phyloP scores from a whole-genome alignment of 2,888 invertebrate species.

The Nomada flava region DNA sequence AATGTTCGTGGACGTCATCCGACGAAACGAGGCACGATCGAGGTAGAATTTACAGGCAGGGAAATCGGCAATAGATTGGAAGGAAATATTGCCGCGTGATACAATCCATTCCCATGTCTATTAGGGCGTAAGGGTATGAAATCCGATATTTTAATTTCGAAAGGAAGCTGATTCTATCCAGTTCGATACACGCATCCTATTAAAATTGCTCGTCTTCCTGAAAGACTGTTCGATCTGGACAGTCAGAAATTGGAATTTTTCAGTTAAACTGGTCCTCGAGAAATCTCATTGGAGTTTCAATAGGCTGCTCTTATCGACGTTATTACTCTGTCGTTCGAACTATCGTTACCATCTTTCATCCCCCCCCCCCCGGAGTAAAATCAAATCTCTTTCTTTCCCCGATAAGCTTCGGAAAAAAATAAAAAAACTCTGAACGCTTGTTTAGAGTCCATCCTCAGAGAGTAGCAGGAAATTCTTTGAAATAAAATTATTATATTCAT shows the following conservation, averaged over 20 bases:
- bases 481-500: no score
- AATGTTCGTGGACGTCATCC: slow-evolving; percentile 31
- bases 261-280: slow-evolving; percentile 58
- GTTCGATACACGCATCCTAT: slow-evolving; percentile 50
- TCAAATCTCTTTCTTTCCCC: slow-evolving; percentile 10
- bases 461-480: background rate
- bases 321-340: slow-evolving; percentile 65
- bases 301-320: slow-evolving; percentile 68
- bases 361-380: slow-evolving; percentile 3
- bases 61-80: slow-evolving; percentile 38
- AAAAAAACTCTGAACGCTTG: background rate
- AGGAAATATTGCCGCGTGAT: slow-evolving; percentile 27
- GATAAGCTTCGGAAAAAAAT: background rate
- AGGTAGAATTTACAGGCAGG: slow-evolving; percentile 16
- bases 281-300: slow-evolving; percentile 68
- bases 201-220: slow-evolving; percentile 22
- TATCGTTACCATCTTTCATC: slow-evolving; percentile 18
- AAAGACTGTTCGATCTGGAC: slow-evolving; percentile 21
- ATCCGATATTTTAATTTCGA: slow-evolving; percentile 52
- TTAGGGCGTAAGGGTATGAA: background rate
- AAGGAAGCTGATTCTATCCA: slow-evolving; percentile 8
- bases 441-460: background rate
- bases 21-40: slow-evolving; percentile 1
- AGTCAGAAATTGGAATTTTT: slow-evolving; percentile 66
- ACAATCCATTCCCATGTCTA: background rate